Evolutionary conservation across 2,113 vertebrate species (phyloP).

Genomic region (Lagopus muta): DNA sequence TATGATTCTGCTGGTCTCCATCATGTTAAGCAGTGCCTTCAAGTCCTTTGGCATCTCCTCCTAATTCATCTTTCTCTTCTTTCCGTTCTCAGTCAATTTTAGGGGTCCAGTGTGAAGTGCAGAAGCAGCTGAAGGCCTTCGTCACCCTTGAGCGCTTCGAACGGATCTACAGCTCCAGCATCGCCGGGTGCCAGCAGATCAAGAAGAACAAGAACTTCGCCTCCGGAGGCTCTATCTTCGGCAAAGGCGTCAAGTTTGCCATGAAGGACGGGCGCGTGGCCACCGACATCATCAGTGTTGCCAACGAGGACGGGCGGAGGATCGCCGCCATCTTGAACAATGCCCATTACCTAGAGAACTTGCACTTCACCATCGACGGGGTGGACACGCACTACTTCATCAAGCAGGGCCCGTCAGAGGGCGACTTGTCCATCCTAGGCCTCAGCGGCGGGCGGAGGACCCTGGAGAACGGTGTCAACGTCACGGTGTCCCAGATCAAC

Average conservation of each 20-base stretch:
- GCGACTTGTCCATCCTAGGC: conserved; percentile 90
- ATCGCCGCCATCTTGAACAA: conserved; percentile 92
- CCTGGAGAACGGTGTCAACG: conserved; percentile 94
- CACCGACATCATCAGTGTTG: conserved; percentile 95
- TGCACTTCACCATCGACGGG: conserved; percentile 92
- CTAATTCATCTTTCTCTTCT: neutral
- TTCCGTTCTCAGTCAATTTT: conserved; percentile 86
- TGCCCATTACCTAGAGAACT: conserved; percentile 90
- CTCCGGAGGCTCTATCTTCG: conserved; percentile 89
- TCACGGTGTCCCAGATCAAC: conserved; percentile 97
- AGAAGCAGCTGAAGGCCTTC: conserved; percentile 96
- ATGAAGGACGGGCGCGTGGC: conserved; percentile 89
- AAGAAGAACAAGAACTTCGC: conserved; percentile 86
- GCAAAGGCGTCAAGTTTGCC: conserved; percentile 94
- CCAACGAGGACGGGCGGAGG: conserved; percentile 93
- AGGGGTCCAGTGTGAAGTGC: conserved; percentile 96
- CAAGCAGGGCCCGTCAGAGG: conserved; percentile 89
- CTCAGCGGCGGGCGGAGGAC: conserved; percentile 93
- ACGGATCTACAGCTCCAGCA: conserved; percentile 88
- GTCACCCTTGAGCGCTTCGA: conserved; percentile 94
- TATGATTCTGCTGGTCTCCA: neutral
- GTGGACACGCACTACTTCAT: conserved; percentile 96
- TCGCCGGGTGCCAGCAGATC: conserved; percentile 87
- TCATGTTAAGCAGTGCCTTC: neutral
- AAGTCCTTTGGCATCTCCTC: neutral